Percentiles rank a stretch among this genome's conserved stretches.
Evolutionary conservation across 2,797 vertebrate species (phyloP).

Genomic region (Antennarius maculatus): DNA sequence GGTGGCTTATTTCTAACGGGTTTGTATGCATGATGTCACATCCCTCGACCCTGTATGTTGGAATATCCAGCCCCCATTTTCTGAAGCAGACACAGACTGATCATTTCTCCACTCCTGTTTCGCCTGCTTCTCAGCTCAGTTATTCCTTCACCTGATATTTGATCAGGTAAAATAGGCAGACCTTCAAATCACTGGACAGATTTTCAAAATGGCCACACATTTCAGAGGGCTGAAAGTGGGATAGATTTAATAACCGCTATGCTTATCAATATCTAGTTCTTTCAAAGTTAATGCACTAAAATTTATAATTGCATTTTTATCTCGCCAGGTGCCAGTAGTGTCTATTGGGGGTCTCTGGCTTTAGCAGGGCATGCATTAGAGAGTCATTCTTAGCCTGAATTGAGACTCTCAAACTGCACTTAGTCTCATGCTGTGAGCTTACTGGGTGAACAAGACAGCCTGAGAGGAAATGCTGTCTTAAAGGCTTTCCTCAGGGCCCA

Average conservation of each 20-base stretch:
- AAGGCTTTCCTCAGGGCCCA: constrained; percentile 31
- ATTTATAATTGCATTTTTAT: constrained; percentile 48
- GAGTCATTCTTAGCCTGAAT: constrained; percentile 24
- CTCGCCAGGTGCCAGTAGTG: constrained; percentile 26
- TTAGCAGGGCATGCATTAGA: constrained; percentile 23
- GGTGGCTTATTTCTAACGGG: constrained; percentile 54
- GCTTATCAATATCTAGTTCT: constrained; percentile 30
- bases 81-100: constrained; percentile 37
- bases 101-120: constrained; percentile 18
- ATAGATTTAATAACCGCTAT: background rate
- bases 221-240: background rate
- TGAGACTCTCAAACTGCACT: constrained; percentile 39
- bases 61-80: constrained; percentile 35
- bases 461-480: constrained; percentile 27
- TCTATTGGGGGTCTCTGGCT: constrained; percentile 25
- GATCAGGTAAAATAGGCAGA: background rate
- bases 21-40: constrained; percentile 59
- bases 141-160: constrained; percentile 2
- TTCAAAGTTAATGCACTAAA: constrained; percentile 24
- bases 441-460: constrained; percentile 20
- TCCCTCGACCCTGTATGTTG: constrained; percentile 26
- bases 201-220: constrained; percentile 5
- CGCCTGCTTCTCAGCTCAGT: background rate
- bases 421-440: constrained; percentile 42
- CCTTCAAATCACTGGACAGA: background rate